Base-by-base conservation (phyloP, 2,113 vertebrate genomes). In the Pangasianodon gigas region DNA sequence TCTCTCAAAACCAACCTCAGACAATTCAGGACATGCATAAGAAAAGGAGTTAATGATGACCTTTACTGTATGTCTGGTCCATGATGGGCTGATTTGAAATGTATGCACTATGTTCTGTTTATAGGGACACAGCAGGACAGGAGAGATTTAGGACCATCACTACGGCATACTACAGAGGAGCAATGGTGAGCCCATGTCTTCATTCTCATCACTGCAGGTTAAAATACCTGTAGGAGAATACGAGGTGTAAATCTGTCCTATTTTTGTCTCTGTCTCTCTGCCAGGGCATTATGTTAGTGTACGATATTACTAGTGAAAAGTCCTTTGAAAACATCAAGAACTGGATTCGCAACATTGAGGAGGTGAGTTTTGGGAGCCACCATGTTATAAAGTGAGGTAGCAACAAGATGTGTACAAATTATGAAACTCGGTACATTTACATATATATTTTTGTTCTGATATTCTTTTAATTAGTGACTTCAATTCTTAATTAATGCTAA, bases 311-410 rank as follows among this genome's bases (percentile, higher is more conserved):
- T 94, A 99, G 98, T 84, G 98, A 99, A 90, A 99, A 99, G 92
- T 99, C 98, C 77, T 99, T 99, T 94, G 98, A 99, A 93, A 99
- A 99, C 94, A 99, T 99, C 91, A 99, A 98, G 94, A 99, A 99
- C 93, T 99, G 98, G 98, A 99, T 99, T 92, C 96, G 98, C 92
- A 99, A 99, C 94, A 99, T 99, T 90, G 98, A 99, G 94, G 98
- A 99, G 97, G 98, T 99, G 94, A 94, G 93, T 60, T 84, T 26
- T 54, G 4, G 4, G 44, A 74, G 41, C 86, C 7, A 13, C 11
- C 1, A 18, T 87, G 52, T 60, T 16, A 44, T 5, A 89, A 52
- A 41, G 51, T 6, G 6, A 52, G 13, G 11, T 11, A 37, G 10
- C 16, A 58, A 10, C 9, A 81, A 46, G 32, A 77, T 51, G 32